Conservation (phyloP, 2,888 invertebrate genomes). For the Chymomyza amoena region DNA sequence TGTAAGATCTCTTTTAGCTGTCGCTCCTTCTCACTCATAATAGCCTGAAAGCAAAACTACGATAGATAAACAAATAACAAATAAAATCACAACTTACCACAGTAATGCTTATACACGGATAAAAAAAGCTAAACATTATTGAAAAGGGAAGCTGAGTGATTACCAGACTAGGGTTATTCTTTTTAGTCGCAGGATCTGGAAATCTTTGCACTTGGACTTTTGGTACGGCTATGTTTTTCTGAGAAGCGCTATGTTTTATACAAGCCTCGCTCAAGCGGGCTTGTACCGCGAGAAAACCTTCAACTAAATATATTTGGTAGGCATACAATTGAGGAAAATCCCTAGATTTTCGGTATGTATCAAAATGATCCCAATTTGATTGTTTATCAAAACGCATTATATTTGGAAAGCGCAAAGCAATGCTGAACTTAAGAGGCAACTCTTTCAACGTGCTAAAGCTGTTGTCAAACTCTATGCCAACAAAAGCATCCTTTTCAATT, state of each 20-base stretch:
- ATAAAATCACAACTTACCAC: not conserved
- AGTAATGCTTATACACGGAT: not conserved
- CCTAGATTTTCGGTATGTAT: not conserved
- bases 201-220: not conserved
- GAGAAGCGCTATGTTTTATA: not conserved
- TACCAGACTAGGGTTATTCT: not conserved
- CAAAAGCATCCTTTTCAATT: slow-evolving; percentile 2
- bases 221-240: not conserved
- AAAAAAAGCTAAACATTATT: not conserved
- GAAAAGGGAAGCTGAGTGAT: not conserved
- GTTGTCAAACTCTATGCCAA: slow-evolving; percentile 49
- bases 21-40: slow-evolving; percentile 35
- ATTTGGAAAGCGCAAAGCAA: slow-evolving; percentile 43
- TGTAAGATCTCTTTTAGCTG: slow-evolving; percentile 33
- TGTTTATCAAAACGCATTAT: not conserved
- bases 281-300: slow-evolving; percentile 40
- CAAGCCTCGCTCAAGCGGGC: slow-evolving; percentile 26
- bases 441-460: not conserved
- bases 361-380: too few species aligned
- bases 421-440: slow-evolving; percentile 20
- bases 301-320: not conserved
- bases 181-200: not conserved
- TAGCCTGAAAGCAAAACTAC: slow-evolving; percentile 23
- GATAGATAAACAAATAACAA: not conserved
- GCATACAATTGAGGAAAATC: slow-evolving; percentile 10